Conservation (phyloP, 2,888 invertebrate species). For the Thyatira batis region DNA sequence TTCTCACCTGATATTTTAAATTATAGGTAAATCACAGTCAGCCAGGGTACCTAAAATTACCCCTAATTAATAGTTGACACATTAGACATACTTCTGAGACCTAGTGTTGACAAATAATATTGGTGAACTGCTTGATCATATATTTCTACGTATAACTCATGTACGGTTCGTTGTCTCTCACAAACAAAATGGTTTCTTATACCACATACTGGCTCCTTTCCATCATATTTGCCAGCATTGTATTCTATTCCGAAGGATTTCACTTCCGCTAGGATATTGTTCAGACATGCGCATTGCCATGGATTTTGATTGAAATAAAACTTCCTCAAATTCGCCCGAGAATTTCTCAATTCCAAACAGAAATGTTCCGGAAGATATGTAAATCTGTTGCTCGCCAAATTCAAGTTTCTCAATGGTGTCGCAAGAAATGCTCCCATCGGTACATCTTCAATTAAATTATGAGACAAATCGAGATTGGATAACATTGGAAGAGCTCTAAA, state of each 20-base stretch:
- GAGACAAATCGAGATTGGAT: constrained; percentile 53
- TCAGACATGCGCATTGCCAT: constrained; percentile 69
- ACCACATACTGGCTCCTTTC: constrained; percentile 56
- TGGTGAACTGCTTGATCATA: neutral
- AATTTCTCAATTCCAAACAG: constrained; percentile 58
- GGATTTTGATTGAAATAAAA: constrained; percentile 70
- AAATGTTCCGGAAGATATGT: constrained; percentile 66
- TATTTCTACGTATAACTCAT: constrained; percentile 21
- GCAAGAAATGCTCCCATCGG: constrained; percentile 58
- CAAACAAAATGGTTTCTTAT: constrained; percentile 35
- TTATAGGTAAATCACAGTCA: too few relatives aligned
- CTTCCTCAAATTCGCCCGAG: constrained; percentile 51
- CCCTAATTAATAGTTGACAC: too few relatives aligned
- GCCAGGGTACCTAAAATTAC: too few relatives aligned
- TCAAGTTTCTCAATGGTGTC: constrained; percentile 54
- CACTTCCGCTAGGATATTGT: constrained; percentile 57
- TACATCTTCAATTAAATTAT: constrained; percentile 54
- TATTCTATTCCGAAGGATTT: constrained; percentile 53
- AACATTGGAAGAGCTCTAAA: constrained; percentile 51
- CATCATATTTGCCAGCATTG: constrained; percentile 51
- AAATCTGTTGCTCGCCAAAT: constrained; percentile 59
- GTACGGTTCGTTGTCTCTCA: constrained; percentile 51
- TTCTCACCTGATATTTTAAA: too few relatives aligned
- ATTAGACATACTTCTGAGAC: neutral
- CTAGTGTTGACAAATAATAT: neutral